phyloP scores from a whole-genome alignment of 2,113 vertebrate genomes.

The Gracilinanus agilis region DNA sequence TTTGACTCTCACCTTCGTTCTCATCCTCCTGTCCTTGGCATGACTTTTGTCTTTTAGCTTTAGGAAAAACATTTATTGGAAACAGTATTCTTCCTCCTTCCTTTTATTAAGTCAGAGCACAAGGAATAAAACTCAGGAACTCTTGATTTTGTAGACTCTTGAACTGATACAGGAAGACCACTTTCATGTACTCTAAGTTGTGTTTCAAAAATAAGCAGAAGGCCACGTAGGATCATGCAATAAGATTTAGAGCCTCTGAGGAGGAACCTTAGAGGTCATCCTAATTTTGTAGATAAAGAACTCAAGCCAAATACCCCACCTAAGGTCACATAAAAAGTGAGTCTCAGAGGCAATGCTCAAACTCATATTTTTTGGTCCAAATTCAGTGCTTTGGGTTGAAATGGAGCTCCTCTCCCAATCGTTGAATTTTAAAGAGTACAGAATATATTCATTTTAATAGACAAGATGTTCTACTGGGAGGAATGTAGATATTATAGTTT shows the following conservation, averaged over 20 bases:
- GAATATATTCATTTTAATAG: too few species aligned
- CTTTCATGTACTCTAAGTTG: background rate
- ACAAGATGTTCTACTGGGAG: background rate
- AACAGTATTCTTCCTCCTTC: background rate
- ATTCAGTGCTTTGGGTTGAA: background rate
- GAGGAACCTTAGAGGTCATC: background rate
- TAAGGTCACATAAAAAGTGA: background rate
- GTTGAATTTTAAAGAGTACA: background rate
- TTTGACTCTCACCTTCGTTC: background rate
- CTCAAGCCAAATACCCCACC: background rate
- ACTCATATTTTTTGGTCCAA: background rate
- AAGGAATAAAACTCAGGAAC: background rate
- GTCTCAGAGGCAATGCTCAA: fast-evolving
- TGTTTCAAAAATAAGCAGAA: background rate
- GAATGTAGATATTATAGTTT: background rate
- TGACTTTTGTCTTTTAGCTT: background rate
- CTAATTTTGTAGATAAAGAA: background rate
- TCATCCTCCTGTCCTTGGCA: background rate
- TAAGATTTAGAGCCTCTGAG: background rate
- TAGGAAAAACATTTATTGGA: background rate
- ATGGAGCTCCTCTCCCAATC: background rate
- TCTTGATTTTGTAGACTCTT: background rate
- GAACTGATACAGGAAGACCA: background rate
- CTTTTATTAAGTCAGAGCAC: background rate
- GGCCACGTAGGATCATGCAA: background rate